Evolutionary conservation across 2,888 invertebrate genomes (phyloP).

Genomic region (Nemurella pictetii): DNA sequence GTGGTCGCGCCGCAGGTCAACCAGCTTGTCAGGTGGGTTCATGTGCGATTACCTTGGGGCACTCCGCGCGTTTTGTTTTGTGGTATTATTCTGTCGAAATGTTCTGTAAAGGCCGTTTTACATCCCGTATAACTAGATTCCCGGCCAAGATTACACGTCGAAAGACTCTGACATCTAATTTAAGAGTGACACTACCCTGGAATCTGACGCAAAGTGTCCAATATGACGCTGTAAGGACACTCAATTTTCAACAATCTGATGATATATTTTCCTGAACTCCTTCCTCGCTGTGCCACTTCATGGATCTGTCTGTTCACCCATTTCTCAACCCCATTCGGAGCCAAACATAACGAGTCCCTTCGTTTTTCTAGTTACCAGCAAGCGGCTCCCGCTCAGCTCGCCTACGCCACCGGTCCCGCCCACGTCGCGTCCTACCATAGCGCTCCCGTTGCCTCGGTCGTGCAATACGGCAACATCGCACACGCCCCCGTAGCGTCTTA

Average conservation of each 20-base stretch:
- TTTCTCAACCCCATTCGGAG: not conserved
- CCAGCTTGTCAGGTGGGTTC: not conserved
- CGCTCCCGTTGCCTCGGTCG: not conserved
- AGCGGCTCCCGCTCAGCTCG: not conserved
- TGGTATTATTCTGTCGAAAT: no score
- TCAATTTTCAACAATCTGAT: no score
- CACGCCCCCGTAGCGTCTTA: not conserved
- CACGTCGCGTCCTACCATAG: not conserved
- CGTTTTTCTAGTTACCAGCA: not conserved
- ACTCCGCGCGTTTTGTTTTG: not conserved
- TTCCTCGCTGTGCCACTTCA: no score
- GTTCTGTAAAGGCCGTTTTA: no score
- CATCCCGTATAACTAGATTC: no score
- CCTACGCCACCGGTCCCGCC: not conserved
- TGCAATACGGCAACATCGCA: not conserved
- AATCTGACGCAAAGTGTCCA: no score
- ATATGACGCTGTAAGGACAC: no score
- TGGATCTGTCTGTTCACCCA: no score
- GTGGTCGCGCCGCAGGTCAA: not conserved
- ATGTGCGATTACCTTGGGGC: not conserved
- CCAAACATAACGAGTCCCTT: no score
- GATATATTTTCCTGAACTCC: no score
- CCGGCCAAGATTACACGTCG: not conserved
- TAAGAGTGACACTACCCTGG: no score
- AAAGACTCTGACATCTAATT: no score